Evolutionary conservation across 2,888 invertebrate genomes (phyloP), one percentile per base, ranked within the genome.

Genomic region (Deladenus siricidicola): DNA sequence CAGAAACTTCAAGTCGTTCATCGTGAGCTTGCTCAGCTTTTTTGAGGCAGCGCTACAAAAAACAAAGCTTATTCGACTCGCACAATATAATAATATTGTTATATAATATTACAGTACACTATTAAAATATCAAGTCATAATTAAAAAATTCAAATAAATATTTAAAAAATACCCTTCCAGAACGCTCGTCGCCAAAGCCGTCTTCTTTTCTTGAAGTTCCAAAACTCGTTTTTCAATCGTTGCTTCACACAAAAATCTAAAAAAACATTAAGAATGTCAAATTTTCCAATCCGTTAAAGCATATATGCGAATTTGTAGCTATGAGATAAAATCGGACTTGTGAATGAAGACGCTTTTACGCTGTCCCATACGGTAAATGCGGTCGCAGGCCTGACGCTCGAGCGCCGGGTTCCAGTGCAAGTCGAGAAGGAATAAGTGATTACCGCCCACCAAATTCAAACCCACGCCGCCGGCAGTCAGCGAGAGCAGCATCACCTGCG

Each of bases 331-430:
- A 29, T 4, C n/a, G 23, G 74, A 89, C 87, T 89, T 88, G 80
- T 90, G 89, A 53, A 93, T 85, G 71, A 85, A 83, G 0, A 92
- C 91, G 70, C 85, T 80, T 75, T 87, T 88, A 51, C 80, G 85
- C 80, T 94, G 94, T 0, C 93, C 93, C 65, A 93, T 86, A 63
- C 93, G 73, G 81, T 92, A 91, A 64, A 94, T 87, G 63, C 94
- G 84, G 82, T 94, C 94, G 81, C 89, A 89, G 0, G 93, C 94
- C 80, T 94, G 94, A 47, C 86, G 85, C 81, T 96, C 94, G 49
- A 94, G 81, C 76, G 93, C 92, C 0, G 94, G 94, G 84, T 94
- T 96, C 82, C 93, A 96, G 81, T 94, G 93, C 56, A 90, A 85
- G 82, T 96, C 94, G 23, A 91, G 80, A 34, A 96, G 82, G 30